Percentiles rank a stretch among this genome's conserved stretches.
phyloP scores from a whole-genome alignment of 2,797 vertebrate genomes.

The Cuculus canorus region DNA sequence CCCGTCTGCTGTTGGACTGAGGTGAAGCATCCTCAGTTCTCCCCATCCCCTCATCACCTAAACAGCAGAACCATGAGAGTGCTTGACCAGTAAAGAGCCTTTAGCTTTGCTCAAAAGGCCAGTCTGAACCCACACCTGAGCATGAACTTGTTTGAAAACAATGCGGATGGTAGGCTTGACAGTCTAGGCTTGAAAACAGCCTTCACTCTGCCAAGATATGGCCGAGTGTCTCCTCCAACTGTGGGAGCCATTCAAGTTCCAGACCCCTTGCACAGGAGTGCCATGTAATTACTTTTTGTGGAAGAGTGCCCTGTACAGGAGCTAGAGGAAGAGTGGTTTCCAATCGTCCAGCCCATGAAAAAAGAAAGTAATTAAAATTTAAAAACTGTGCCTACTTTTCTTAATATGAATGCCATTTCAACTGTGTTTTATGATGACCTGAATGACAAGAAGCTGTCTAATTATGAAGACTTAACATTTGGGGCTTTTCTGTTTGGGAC shows the following conservation, averaged over 20 bases:
- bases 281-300: neutral
- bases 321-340: neutral
- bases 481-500: neutral
- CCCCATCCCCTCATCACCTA: neutral
- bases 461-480: slow-evolving; percentile 8
- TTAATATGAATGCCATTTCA: neutral
- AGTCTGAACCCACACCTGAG: neutral
- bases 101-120: neutral
- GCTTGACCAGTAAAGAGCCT: neutral
- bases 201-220: neutral
- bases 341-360: neutral
- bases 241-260: neutral
- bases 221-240: neutral
- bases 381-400: neutral
- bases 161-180: neutral
- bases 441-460: neutral
- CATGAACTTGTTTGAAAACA: neutral
- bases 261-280: neutral
- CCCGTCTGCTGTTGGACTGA: neutral
- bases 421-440: neutral
- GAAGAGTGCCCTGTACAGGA: neutral
- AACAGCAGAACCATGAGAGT: neutral
- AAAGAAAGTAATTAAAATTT: neutral
- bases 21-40: neutral
- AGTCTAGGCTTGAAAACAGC: neutral